Percentiles rank a stretch among this genome's conserved stretches.
Conservation (phyloP, 2,888 invertebrate genomes). For the Cynaeus angustus region DNA sequence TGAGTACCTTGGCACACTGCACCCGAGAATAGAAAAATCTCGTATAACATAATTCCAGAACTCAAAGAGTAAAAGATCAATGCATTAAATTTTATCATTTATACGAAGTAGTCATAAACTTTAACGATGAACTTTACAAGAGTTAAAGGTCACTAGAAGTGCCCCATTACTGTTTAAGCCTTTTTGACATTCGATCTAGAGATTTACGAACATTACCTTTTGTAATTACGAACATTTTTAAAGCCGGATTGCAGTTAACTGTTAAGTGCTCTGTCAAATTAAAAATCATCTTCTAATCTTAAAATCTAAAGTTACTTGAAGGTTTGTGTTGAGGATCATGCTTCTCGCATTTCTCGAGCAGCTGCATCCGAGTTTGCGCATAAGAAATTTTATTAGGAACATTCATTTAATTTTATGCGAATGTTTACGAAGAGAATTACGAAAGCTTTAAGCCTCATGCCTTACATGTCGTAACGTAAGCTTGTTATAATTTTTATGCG, state of each 20-base stretch:
- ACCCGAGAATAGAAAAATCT: too few species aligned
- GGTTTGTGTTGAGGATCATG: constrained; percentile 13
- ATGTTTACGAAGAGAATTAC: constrained; percentile 42
- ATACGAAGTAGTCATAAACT: neutral
- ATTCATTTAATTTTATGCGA: constrained; percentile 43
- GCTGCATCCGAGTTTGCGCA: constrained; percentile 36
- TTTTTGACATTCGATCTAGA: neutral
- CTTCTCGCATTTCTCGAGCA: constrained; percentile 31
- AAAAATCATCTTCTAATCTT: constrained; percentile 6
- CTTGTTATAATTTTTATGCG: constrained; percentile 42
- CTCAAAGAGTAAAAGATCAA: neutral
- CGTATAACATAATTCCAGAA: too few species aligned
- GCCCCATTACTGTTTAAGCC: neutral
- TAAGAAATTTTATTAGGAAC: constrained; percentile 33
- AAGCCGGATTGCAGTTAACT: neutral
- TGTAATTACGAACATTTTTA: neutral
- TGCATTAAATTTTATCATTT: neutral
- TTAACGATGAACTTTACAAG: neutral
- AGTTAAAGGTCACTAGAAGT: neutral
- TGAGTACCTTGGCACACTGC: too few species aligned
- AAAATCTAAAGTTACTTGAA: constrained; percentile 22
- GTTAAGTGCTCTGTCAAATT: constrained; percentile 4
- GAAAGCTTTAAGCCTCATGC: constrained; percentile 29
- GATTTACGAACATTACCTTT: neutral
- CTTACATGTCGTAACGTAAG: constrained; percentile 34